Conservation (phyloP, 2,113 vertebrate species). For the Garra rufa region DNA sequence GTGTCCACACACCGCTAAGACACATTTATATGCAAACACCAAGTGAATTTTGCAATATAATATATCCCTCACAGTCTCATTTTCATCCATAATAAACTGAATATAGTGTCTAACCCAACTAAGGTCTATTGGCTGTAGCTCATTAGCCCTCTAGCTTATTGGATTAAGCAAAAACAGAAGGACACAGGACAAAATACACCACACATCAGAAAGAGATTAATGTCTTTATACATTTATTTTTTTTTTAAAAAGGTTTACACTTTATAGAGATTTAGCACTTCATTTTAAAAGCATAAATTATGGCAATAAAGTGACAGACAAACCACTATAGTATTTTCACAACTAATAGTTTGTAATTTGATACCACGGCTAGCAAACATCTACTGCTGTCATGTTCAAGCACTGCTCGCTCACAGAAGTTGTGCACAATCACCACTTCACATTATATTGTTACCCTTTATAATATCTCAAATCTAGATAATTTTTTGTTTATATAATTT, state of each 20-base stretch:
- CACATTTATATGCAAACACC: too few relatives aligned
- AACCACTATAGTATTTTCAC: constrained; percentile 71
- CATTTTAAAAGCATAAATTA: constrained; percentile 73
- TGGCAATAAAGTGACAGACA: constrained; percentile 73
- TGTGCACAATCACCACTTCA: constrained; percentile 64
- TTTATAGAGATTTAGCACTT: constrained; percentile 64
- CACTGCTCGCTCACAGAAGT: constrained; percentile 57
- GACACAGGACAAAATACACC: constrained; percentile 38
- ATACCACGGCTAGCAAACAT: constrained; percentile 66
- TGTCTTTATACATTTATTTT: constrained; percentile 45
- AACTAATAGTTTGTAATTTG: constrained; percentile 65
- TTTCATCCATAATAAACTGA: too few relatives aligned
- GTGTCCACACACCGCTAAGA: too few relatives aligned
- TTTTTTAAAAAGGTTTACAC: constrained; percentile 52
- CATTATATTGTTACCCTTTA: constrained; percentile 60
- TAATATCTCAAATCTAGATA: constrained; percentile 64
- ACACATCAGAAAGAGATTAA: constrained; percentile 21
- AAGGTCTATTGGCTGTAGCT: neutral
- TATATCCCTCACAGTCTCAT: too few relatives aligned
- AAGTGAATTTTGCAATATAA: too few relatives aligned
- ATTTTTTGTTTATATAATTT: constrained; percentile 45
- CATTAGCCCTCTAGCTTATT: neutral
- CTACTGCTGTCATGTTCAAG: constrained; percentile 54
- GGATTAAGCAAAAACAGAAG: neutral
- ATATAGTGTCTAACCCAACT: neutral